Conservation (phyloP, 2,113 vertebrate genomes). For the Eptatretus burgeri region DNA sequence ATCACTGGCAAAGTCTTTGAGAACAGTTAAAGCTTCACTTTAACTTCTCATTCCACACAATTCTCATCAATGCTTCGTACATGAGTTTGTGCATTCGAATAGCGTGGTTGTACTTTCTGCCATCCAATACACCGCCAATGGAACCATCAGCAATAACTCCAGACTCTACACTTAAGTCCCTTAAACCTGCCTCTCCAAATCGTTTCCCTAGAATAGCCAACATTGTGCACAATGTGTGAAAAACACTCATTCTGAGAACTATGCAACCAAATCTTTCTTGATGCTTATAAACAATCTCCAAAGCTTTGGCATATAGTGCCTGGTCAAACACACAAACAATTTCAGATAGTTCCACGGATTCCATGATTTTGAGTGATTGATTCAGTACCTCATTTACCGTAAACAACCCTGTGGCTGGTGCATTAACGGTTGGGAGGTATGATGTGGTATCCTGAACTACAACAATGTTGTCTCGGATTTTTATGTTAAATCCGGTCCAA, state of each 20-base stretch:
- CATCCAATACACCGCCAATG: background rate
- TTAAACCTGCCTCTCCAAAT: background rate
- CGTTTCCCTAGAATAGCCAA: background rate
- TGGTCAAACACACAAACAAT: constrained; percentile 1
- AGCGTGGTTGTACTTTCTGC: background rate
- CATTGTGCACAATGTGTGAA: background rate
- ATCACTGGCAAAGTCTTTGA: too few species aligned
- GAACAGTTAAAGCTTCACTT: too few species aligned
- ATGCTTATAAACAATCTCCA: background rate
- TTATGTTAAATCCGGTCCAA: background rate
- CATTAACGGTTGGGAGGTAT: background rate
- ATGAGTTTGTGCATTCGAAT: background rate
- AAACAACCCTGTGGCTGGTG: background rate
- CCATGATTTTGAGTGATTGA: background rate
- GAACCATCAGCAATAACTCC: background rate
- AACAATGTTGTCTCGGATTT: too few species aligned
- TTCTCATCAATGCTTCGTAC: background rate
- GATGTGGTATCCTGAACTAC: background rate
- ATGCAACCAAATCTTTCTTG: background rate
- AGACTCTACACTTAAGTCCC: background rate
- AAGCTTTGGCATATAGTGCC: background rate
- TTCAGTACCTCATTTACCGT: background rate
- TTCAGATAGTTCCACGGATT: background rate
- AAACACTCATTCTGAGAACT: background rate
- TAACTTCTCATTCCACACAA: background rate